Evolutionary conservation across 2,888 invertebrate species (phyloP).

Genomic region (Mamestra brassicae): DNA sequence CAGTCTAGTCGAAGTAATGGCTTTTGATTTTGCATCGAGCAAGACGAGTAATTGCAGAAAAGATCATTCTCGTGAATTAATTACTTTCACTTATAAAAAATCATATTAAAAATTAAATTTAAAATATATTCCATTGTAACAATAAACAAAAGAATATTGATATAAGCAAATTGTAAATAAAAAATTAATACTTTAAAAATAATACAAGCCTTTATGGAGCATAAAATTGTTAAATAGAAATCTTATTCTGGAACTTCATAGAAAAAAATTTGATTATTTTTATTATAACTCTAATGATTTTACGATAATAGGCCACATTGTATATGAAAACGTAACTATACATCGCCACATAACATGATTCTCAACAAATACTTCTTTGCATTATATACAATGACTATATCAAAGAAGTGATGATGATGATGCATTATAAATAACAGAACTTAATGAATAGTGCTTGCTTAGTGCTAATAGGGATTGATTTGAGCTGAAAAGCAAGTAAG

Average conservation of each 20-base stretch:
- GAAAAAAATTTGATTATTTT: slow-evolving; percentile 77
- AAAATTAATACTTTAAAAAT: slow-evolving; percentile 87
- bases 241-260: slow-evolving; percentile 85
- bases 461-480: slow-evolving; percentile 85
- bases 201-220: slow-evolving; percentile 85
- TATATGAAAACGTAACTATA: slow-evolving; percentile 79
- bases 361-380: slow-evolving; percentile 84
- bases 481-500: slow-evolving; percentile 86
- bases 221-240: slow-evolving; percentile 85
- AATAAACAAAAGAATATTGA: slow-evolving; percentile 65
- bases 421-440: slow-evolving; percentile 85
- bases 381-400: slow-evolving; percentile 88
- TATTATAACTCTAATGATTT: slow-evolving; percentile 77
- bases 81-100: slow-evolving; percentile 62
- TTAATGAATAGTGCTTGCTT: slow-evolving; percentile 87
- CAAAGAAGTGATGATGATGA: slow-evolving; percentile 81
- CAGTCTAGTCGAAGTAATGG: slow-evolving; percentile 66
- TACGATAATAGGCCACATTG: slow-evolving; percentile 85
- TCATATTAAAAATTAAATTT: slow-evolving; percentile 66
- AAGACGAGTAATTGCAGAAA: slow-evolving; percentile 57
- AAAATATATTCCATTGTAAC: slow-evolving; percentile 66
- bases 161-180: slow-evolving; percentile 76
- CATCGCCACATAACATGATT: slow-evolving; percentile 82
- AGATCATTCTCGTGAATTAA: slow-evolving; percentile 57
- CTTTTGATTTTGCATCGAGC: slow-evolving; percentile 51